These are phyloP conservation scores for Barbus barbus DNA, from an alignment of 2,113 vertebrate species.

Conservation along the genomic window DNA sequence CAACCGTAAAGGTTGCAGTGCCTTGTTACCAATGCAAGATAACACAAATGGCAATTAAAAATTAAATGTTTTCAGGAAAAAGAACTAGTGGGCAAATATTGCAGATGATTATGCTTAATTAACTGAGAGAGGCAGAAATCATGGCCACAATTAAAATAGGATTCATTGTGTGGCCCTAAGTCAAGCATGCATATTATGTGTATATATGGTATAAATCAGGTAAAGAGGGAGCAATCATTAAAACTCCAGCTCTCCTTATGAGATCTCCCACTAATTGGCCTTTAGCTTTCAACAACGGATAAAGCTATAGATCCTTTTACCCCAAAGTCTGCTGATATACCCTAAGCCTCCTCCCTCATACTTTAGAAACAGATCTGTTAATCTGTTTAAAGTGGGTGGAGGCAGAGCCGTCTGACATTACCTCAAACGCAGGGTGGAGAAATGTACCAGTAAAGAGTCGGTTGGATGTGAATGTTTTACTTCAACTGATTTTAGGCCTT, in stretches of 20 bases:
- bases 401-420: constrained; percentile 58
- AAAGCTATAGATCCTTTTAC: constrained; percentile 5
- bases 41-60: too few species aligned
- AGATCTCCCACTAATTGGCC: background rate
- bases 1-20: background rate
- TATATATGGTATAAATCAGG: too few species aligned
- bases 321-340: constrained; percentile 23
- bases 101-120: background rate
- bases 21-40: background rate
- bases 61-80: background rate
- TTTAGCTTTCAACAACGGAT: constrained; percentile 21
- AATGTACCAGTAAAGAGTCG: background rate
- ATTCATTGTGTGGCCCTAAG: too few species aligned
- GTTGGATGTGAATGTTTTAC: background rate
- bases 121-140: too few species aligned
- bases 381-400: constrained; percentile 59
- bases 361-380: constrained; percentile 53
- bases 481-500: background rate
- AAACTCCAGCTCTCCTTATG: background rate
- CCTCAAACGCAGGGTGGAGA: constrained; percentile 6
- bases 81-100: background rate
- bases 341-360: background rate
- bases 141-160: too few species aligned
- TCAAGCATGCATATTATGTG: too few species aligned
- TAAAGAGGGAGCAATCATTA: background rate